A percentile compares a stretch with the other conserved stretches of the same genome.
Evolutionary conservation across 37 sponge, comb jelly and placozoan genomes (phyloP).

Genomic region (Oscarella lobularis): DNA sequence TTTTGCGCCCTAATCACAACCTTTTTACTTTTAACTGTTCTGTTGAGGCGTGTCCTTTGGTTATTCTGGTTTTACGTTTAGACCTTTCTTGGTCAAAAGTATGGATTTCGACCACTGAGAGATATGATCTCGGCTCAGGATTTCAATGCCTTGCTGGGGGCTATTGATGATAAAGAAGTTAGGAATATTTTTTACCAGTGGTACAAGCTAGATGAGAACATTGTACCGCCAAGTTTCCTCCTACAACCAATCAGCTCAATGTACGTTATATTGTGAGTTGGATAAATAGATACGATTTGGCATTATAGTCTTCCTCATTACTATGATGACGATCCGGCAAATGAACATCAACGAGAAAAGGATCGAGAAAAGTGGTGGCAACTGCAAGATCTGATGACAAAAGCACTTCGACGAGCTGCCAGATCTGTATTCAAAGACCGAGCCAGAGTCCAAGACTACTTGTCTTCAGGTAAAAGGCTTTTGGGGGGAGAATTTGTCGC

Average conservation of each 20-base stretch:
- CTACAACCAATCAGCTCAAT: slow-evolving; percentile 39
- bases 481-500: background rate
- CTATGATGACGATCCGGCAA: background rate
- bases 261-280: background rate
- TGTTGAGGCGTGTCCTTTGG: background rate
- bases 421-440: background rate
- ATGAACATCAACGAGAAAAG: background rate
- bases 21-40: background rate
- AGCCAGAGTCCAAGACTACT: background rate
- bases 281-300: background rate
- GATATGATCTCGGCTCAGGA: slow-evolving; percentile 25
- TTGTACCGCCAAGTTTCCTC: slow-evolving; percentile 23
- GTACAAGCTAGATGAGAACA: slow-evolving; percentile 41
- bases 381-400: slow-evolving; percentile 5
- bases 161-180: slow-evolving; percentile 6
- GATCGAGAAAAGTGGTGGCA: slow-evolving; percentile 10
- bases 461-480: background rate
- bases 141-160: slow-evolving; percentile 3
- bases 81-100: slow-evolving; percentile 59
- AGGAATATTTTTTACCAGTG: slow-evolving; percentile 25
- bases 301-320: background rate
- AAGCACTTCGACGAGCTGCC: background rate
- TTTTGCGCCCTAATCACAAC: too few relatives aligned
- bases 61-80: too few relatives aligned
- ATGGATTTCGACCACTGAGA: slow-evolving; percentile 59